These are phyloP conservation scores for Halocaridina rubra DNA, from an alignment of 2,888 invertebrate species.

Conservation along the genomic window DNA sequence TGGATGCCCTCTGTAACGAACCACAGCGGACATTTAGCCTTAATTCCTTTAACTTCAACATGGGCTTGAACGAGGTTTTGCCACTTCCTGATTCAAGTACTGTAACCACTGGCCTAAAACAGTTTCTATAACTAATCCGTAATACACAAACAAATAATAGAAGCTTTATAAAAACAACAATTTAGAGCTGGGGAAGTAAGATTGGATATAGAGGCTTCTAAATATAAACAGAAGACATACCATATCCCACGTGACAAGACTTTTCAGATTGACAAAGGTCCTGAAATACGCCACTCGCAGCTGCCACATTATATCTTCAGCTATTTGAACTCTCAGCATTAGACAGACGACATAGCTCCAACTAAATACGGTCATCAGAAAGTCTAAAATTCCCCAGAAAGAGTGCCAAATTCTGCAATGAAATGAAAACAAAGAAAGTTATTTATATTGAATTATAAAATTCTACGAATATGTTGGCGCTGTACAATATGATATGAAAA, in stretches of 20 bases:
- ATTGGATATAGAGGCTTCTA: too few relatives aligned
- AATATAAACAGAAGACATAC: too few relatives aligned
- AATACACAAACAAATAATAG: too few relatives aligned
- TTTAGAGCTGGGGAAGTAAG: too few relatives aligned
- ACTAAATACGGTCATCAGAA: slow-evolving; percentile 26
- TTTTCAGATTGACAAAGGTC: slow-evolving; percentile 55
- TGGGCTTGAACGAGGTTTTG: too few relatives aligned
- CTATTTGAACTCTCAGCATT: slow-evolving; percentile 56
- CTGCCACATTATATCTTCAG: slow-evolving; percentile 57
- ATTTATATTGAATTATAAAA: neutral
- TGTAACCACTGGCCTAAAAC: too few relatives aligned
- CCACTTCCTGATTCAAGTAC: too few relatives aligned
- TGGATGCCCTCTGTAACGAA: too few relatives aligned
- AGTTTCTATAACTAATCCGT: too few relatives aligned
- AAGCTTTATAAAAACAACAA: too few relatives aligned
- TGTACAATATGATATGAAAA: neutral
- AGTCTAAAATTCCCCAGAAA: slow-evolving; percentile 49
- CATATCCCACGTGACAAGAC: slow-evolving; percentile 48
- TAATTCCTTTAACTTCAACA: too few relatives aligned
- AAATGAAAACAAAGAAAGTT: neutral
- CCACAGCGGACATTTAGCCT: too few relatives aligned
- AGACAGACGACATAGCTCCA: slow-evolving; percentile 57
- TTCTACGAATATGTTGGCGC: neutral
- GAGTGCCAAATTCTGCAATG: slow-evolving; percentile 40
- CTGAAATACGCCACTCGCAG: slow-evolving; percentile 50